A percentile compares a stretch with the other conserved stretches of the same genome.
These are phyloP conservation scores for Bujurquina vittata DNA, from an alignment of 2,113 vertebrate species.

Conservation along the genomic window DNA sequence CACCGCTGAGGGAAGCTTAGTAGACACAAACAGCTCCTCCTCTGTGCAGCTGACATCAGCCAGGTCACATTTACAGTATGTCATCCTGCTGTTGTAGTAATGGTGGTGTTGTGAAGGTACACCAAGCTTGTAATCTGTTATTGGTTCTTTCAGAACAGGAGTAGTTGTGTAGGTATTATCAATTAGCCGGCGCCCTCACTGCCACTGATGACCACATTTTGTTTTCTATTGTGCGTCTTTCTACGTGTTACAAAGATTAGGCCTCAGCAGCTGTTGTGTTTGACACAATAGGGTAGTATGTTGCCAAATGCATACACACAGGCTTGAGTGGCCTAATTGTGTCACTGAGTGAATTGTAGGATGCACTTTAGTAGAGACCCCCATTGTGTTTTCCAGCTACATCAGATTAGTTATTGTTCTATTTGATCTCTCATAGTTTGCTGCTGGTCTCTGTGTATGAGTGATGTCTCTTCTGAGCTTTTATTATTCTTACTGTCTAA, in stretches of 20 bases:
- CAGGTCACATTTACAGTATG: neutral
- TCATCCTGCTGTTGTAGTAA: neutral
- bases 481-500: neutral
- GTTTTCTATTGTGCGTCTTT: conserved; percentile 9
- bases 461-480: neutral
- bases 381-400: conserved; percentile 9
- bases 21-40: neutral
- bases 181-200: neutral
- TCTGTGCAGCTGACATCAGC: neutral
- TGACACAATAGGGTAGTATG: conserved; percentile 48
- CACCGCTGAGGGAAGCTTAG: neutral
- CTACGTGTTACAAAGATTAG: conserved; percentile 25
- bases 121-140: neutral
- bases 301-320: conserved; percentile 16
- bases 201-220: conserved; percentile 10
- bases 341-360: conserved; percentile 1
- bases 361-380: conserved; percentile 6
- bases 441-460: neutral
- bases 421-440: neutral
- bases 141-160: neutral
- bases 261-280: conserved; percentile 41
- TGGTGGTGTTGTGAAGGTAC: neutral
- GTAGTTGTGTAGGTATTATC: neutral
- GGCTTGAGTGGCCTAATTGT: conserved; percentile 30
- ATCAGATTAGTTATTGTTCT: neutral